Conservation (phyloP, 2,797 vertebrate species). For the Hippoglossus hippoglossus region DNA sequence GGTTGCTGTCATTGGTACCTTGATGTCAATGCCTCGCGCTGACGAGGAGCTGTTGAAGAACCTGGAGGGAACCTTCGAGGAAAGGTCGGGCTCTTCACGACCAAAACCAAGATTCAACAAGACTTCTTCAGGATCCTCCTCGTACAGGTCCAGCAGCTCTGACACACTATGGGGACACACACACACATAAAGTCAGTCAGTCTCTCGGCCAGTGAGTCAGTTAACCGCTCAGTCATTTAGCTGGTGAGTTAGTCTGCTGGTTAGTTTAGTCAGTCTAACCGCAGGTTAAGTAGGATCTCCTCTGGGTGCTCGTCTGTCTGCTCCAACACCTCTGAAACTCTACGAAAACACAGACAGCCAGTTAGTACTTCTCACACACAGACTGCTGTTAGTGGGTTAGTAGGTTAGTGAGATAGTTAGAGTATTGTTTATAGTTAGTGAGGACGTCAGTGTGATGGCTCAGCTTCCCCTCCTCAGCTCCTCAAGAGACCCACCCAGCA, state of each 20-base stretch:
- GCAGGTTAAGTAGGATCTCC: constrained; percentile 90
- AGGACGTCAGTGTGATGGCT: constrained; percentile 28
- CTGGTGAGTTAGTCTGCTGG: constrained; percentile 48
- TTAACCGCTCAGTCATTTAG: constrained; percentile 1
- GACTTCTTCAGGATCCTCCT: constrained; percentile 97
- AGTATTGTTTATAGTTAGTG: constrained; percentile 6
- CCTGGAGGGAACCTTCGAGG: constrained; percentile 93
- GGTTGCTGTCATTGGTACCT: constrained; percentile 68
- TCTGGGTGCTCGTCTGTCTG: constrained; percentile 91
- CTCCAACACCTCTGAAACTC: constrained; percentile 90
- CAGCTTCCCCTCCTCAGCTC: constrained; percentile 6
- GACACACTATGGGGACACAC: constrained; percentile 88
- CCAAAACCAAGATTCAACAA: constrained; percentile 98
- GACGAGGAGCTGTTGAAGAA: constrained; percentile 92
- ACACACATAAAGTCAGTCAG: constrained; percentile 25
- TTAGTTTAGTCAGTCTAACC: constrained; percentile 56
- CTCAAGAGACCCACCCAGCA: constrained; percentile 9
- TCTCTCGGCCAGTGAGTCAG: neutral
- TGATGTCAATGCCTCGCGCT: constrained; percentile 96
- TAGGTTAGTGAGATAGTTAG: constrained; percentile 8
- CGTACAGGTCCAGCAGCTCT: constrained; percentile 95
- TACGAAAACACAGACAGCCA: constrained; percentile 65
- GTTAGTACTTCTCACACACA: constrained; percentile 38
- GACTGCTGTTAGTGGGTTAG: constrained; percentile 9
- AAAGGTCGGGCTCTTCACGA: constrained; percentile 94